Conservation (phyloP, 1,140 invertebrate species). For the Eriocheir sinensis region DNA sequence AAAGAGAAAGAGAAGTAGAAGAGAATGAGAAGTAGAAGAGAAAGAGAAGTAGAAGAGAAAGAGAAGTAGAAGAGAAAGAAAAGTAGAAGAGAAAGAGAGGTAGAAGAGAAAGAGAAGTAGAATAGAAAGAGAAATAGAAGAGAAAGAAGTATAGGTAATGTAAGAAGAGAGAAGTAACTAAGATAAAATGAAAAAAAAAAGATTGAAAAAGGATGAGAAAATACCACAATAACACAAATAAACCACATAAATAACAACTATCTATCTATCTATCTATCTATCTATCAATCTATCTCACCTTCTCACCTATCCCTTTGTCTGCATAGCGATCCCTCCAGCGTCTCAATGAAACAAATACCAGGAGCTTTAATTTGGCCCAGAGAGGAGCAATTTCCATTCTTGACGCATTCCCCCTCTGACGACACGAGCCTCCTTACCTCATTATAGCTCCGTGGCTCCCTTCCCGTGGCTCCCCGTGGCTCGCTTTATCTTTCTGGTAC, state of each 20-base stretch:
- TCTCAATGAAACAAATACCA: slow-evolving; percentile 1
- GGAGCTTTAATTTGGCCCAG: background rate
- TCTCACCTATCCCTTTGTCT: background rate
- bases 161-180: background rate
- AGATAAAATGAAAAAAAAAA: background rate
- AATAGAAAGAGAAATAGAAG: background rate
- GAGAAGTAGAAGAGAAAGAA: background rate
- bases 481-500: background rate
- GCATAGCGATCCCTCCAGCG: background rate
- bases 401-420: background rate
- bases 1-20: background rate
- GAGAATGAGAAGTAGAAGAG: background rate
- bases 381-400: background rate
- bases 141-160: background rate
- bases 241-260: background rate
- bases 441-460: background rate
- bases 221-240: background rate
- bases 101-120: background rate
- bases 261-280: no score
- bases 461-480: background rate
- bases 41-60: background rate
- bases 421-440: background rate
- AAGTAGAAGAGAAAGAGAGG: background rate
- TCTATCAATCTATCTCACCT: background rate
- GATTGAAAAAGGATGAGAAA: background rate